Conservation (phyloP, 2,797 vertebrate genomes). For the Lophotriccus pileatus region DNA sequence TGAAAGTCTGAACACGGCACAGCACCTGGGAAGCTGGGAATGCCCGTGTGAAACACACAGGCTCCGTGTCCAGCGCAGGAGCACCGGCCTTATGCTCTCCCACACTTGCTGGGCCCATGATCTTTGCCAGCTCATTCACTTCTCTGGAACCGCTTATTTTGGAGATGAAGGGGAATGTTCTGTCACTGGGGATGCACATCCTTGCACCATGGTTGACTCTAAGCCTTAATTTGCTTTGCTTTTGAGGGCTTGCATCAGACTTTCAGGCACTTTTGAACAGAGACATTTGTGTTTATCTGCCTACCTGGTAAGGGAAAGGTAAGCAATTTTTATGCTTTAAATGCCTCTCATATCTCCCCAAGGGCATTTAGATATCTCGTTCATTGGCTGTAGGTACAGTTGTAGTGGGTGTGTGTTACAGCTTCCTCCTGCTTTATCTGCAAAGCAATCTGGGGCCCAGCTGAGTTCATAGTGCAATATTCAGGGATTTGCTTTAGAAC, state of each 20-base stretch:
- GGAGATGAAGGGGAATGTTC: background rate
- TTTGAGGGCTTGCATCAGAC: conserved; percentile 14
- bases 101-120: accelerated
- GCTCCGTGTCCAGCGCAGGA: background rate
- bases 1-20: background rate
- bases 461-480: background rate
- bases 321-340: conserved; percentile 59
- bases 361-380: conserved; percentile 20
- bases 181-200: background rate
- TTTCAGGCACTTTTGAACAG: conserved; percentile 28
- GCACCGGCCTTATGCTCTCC: background rate
- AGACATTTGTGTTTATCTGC: conserved; percentile 29
- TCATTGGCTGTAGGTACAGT: conserved; percentile 1
- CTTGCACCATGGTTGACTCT: background rate
- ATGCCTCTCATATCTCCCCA: conserved; percentile 40
- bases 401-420: conserved; percentile 6
- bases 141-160: background rate
- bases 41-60: background rate
- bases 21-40: background rate
- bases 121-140: accelerated
- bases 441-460: background rate
- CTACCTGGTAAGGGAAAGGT: conserved; percentile 22
- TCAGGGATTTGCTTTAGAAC: background rate
- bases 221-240: background rate
- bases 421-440: conserved; percentile 47